Conservation (phyloP, 2,888 invertebrate species). For the Sepioteuthis lessoniana region DNA sequence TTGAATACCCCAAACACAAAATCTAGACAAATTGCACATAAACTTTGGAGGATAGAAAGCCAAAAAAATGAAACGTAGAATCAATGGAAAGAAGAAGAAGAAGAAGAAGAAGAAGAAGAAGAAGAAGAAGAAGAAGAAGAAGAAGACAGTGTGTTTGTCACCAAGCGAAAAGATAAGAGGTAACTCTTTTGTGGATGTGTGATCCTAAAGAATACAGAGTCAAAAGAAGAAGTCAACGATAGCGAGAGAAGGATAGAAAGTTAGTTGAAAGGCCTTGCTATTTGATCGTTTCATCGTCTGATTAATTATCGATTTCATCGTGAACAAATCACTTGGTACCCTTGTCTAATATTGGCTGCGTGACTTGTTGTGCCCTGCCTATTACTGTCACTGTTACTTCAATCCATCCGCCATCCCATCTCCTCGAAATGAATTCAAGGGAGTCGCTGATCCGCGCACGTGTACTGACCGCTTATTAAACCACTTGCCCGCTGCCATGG, state of each 20-base stretch:
- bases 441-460: not conserved
- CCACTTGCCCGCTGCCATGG: not conserved
- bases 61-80: too few species aligned
- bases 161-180: too few species aligned
- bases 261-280: not conserved
- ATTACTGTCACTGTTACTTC: not conserved
- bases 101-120: not conserved
- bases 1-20: not conserved
- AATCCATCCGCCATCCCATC: not conserved
- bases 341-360: not conserved
- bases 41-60: not conserved
- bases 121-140: not conserved
- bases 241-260: not conserved
- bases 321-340: constrained; percentile 33
- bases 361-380: not conserved
- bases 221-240: not conserved
- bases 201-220: too few species aligned
- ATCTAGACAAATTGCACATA: too few species aligned
- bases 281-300: not conserved
- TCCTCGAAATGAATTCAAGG: not conserved
- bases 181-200: too few species aligned
- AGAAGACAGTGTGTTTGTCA: not conserved
- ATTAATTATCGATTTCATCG: constrained; percentile 33
- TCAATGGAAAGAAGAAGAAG: not conserved
- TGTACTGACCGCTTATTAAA: not conserved